A percentile compares a stretch with the other conserved stretches of the same genome.
Conservation (phyloP, 2,113 vertebrate species). For the Raja brachyura region DNA sequence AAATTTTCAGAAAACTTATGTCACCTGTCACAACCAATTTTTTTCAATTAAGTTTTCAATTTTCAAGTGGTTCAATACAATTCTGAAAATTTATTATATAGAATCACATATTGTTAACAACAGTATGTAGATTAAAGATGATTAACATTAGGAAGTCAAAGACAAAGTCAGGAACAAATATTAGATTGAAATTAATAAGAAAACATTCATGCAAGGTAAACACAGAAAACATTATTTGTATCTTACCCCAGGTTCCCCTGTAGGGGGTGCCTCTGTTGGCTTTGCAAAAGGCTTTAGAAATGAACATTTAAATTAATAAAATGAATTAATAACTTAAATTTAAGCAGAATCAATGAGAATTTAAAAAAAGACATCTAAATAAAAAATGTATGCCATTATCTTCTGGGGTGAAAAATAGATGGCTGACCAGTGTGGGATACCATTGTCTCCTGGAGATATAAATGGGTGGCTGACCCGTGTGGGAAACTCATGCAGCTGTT, state of each 20-base stretch:
- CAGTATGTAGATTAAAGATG: conserved; percentile 1
- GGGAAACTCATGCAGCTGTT: not conserved
- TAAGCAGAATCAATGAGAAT: not conserved
- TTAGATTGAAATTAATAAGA: not conserved
- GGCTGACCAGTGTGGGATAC: not conserved
- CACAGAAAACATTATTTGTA: conserved; percentile 59
- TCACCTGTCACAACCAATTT: not conserved
- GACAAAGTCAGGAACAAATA: not conserved
- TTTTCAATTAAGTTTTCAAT: not conserved
- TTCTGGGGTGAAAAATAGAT: not conserved
- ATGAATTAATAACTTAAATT: not conserved
- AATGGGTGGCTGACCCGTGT: not conserved
- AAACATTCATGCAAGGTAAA: conserved; percentile 42
- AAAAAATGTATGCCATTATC: not conserved
- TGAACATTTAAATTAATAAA: conserved; percentile 67
- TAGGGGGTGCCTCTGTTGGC: conserved; percentile 96
- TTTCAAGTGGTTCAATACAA: not conserved
- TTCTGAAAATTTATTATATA: conserved; percentile 29
- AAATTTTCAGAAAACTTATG: conserved; percentile 30
- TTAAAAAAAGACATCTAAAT: not conserved
- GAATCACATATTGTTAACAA: not conserved
- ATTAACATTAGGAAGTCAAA: not conserved
- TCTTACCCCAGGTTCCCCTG: conserved; percentile 98
- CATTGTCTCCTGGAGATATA: too few species aligned
- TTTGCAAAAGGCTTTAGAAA: conserved; percentile 73